These are phyloP conservation scores for Lamprotornis superbus DNA, from an alignment of 2,113 vertebrate species.

Conservation along the genomic window DNA sequence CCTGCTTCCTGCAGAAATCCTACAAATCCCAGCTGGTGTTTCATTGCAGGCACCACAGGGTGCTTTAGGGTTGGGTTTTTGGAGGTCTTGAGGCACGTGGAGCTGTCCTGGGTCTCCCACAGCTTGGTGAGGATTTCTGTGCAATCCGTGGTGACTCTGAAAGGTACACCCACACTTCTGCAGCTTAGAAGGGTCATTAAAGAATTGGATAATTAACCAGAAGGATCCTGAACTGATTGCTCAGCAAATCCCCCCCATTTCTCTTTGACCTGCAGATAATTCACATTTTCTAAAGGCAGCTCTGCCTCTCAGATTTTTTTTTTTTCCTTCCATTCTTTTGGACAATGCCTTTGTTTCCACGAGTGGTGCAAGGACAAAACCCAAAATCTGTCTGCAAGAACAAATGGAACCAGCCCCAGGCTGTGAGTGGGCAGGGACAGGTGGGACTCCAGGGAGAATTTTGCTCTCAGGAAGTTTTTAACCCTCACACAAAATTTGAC, in stretches of 20 bases:
- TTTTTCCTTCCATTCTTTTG: not conserved
- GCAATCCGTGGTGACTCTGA: accelerated
- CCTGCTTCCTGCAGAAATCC: not conserved
- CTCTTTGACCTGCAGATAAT: not conserved
- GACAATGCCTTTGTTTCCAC: not conserved
- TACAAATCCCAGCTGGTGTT: not conserved
- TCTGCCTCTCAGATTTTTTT: not conserved
- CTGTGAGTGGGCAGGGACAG: not conserved
- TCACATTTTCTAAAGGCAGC: not conserved
- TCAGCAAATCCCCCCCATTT: not conserved
- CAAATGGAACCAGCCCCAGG: not conserved
- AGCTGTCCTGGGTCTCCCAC: not conserved
- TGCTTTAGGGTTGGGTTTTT: accelerated
- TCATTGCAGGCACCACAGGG: not conserved
- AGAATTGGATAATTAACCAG: not conserved
- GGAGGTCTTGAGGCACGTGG: not conserved
- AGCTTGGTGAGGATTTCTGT: not conserved
- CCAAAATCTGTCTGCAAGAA: not conserved
- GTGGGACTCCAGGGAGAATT: not conserved
- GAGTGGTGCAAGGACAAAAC: not conserved
- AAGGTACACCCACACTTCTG: not conserved
- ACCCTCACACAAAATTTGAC: no score
- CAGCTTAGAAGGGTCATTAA: not conserved
- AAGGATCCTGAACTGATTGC: not conserved
- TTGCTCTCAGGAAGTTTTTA: not conserved